phyloP scores from a whole-genome alignment of 2,888 invertebrate species.

The Drosophila ustulata region DNA sequence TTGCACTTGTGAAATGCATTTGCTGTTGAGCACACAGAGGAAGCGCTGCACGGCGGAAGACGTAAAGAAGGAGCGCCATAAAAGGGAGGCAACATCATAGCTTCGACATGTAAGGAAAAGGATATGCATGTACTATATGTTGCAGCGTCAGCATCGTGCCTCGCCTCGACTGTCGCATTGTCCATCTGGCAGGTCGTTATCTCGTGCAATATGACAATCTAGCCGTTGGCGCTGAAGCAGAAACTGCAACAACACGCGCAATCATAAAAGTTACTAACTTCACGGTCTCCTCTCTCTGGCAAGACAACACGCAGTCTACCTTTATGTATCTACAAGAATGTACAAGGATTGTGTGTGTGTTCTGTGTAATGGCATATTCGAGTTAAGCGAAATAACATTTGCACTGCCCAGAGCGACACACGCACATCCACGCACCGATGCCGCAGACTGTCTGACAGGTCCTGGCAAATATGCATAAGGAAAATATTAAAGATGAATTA shows the following conservation, averaged over 20 bases:
- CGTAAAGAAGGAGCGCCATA: conserved; percentile 44
- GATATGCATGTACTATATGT: conserved; percentile 46
- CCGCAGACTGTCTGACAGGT: conserved; percentile 40
- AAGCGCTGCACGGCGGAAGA: conserved; percentile 46
- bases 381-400: conserved; percentile 65
- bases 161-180: conserved; percentile 55
- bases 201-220: conserved; percentile 74
- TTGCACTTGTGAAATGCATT: conserved; percentile 62
- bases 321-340: conserved; percentile 1
- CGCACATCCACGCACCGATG: conserved; percentile 8
- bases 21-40: conserved; percentile 50
- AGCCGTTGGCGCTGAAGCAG: conserved; percentile 44
- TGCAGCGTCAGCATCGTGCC: conserved; percentile 27
- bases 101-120: conserved; percentile 61
- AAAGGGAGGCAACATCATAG: conserved; percentile 30
- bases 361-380: conserved; percentile 57
- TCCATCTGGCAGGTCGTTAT: conserved; percentile 68
- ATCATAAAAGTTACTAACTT: conserved; percentile 60
- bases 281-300: conserved; percentile 41
- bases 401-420: conserved; percentile 23
- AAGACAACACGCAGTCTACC: neutral
- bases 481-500: conserved; percentile 72
- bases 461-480: conserved; percentile 58
- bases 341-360: neutral
- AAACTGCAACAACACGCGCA: conserved; percentile 33